Percentiles rank a stretch among this genome's conserved stretches.
Conservation (phyloP, 2,888 invertebrate genomes). For the Drosophila anomelani region DNA sequence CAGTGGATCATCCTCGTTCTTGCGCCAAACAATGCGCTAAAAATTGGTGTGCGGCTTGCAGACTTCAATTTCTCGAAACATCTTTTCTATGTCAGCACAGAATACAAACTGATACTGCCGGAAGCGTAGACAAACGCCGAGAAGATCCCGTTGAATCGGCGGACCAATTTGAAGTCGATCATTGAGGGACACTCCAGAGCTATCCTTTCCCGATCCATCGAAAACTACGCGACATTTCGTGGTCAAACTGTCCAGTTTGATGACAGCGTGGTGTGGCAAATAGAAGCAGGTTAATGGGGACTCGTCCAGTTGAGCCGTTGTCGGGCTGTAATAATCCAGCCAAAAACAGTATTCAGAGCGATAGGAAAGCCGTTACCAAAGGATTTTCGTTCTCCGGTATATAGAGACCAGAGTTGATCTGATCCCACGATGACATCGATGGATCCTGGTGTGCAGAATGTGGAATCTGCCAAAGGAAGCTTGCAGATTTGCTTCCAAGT, state of each 20-base stretch:
- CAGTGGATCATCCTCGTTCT: not conserved
- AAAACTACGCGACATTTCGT: too few species aligned
- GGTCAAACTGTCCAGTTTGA: too few species aligned
- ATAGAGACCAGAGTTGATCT: not conserved
- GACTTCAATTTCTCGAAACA: not conserved
- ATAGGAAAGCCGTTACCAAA: too few species aligned
- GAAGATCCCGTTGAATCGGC: not conserved
- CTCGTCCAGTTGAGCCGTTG: too few species aligned
- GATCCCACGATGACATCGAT: not conserved
- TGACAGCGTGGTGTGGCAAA: not conserved
- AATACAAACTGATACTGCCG: not conserved
- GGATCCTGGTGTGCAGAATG: not conserved
- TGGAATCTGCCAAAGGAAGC: not conserved
- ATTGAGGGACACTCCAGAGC: not conserved
- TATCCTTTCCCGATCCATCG: not conserved
- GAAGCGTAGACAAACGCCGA: slow-evolving; percentile 1
- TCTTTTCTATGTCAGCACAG: not conserved
- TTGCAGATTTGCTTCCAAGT: too few species aligned
- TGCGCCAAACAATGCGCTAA: not conserved
- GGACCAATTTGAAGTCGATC: not conserved
- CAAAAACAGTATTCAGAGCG: too few species aligned
- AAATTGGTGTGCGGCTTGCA: not conserved
- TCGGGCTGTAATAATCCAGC: too few species aligned
- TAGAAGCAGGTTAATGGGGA: not conserved
- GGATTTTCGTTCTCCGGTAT: too few species aligned